A percentile compares a stretch with the other conserved stretches of the same genome.
phyloP scores from a whole-genome alignment of 2,888 invertebrate genomes.

The Colostygia pectinataria region DNA sequence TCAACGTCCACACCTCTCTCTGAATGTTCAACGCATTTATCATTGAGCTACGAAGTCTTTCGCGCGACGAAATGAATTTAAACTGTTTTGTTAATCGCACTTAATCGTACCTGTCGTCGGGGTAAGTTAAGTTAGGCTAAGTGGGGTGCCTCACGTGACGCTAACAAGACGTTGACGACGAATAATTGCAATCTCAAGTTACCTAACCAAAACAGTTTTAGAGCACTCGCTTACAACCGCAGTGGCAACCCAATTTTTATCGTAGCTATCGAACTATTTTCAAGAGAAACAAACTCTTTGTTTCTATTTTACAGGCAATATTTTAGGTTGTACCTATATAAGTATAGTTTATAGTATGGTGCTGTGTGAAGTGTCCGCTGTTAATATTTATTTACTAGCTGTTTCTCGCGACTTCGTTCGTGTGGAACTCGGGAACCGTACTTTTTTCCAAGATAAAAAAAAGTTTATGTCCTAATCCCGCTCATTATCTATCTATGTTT shows the following conservation, averaged over 20 bases:
- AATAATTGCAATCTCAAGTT: slow-evolving; percentile 56
- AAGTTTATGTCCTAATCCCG: too few species aligned
- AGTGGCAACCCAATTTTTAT: slow-evolving; percentile 34
- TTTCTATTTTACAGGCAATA: slow-evolving; percentile 2
- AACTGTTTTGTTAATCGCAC: slow-evolving; percentile 47
- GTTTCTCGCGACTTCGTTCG: too few species aligned
- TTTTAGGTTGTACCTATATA: neutral
- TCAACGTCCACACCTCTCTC: slow-evolving; percentile 32
- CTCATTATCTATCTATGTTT: too few species aligned
- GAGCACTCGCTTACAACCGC: slow-evolving; percentile 33
- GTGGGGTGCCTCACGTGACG: slow-evolving; percentile 49
- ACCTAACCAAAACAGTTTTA: slow-evolving; percentile 48
- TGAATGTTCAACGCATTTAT: slow-evolving; percentile 34
- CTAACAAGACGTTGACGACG: slow-evolving; percentile 47
- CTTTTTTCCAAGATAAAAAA: too few species aligned
- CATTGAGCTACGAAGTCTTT: slow-evolving; percentile 34
- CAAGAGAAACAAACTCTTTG: slow-evolving; percentile 4
- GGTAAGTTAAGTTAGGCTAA: slow-evolving; percentile 44
- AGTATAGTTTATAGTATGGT: too few species aligned
- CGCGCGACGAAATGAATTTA: slow-evolving; percentile 33
- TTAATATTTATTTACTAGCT: too few species aligned
- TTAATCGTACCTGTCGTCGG: slow-evolving; percentile 54
- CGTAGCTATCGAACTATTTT: slow-evolving; percentile 14
- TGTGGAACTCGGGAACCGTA: too few species aligned
- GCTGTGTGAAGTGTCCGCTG: too few species aligned